A percentile compares a stretch with the other conserved stretches of the same genome.
These are phyloP conservation scores for Akabosia matsudoensis DNA, from an alignment of 1,140 invertebrate species.

Conservation along the genomic window DNA sequence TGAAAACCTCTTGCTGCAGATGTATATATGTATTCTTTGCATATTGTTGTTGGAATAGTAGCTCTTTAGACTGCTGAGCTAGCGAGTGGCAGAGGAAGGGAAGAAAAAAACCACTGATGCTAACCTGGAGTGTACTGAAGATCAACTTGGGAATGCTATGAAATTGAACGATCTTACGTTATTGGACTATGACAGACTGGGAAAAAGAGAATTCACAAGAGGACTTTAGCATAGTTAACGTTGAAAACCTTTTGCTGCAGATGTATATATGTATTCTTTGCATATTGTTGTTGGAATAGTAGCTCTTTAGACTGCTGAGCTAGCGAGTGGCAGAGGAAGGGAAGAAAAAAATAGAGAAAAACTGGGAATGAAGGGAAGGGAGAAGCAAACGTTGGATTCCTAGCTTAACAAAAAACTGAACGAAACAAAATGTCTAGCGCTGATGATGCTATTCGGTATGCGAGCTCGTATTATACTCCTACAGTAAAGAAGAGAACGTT, in stretches of 20 bases:
- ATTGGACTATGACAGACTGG: not conserved
- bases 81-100: not conserved
- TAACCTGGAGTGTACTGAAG: not conserved
- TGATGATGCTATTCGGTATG: not conserved
- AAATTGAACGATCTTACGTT: not conserved
- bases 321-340: not conserved
- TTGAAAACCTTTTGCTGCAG: not conserved
- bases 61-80: not conserved
- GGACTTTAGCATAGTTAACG: not conserved
- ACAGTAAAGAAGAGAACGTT: too few relatives aligned
- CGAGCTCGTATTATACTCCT: not conserved
- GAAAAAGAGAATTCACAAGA: conserved; percentile 15
- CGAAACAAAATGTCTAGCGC: conserved; percentile 12
- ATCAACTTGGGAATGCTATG: not conserved
- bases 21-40: not conserved
- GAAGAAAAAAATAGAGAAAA: not conserved
- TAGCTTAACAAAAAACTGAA: not conserved
- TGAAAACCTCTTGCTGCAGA: not conserved
- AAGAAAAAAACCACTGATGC: not conserved
- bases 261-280: not conserved
- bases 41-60: not conserved
- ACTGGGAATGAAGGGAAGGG: conserved; percentile 9
- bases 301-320: not conserved
- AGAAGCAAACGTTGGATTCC: not conserved
- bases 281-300: not conserved